A percentile compares a stretch with the other conserved stretches of the same genome.
These are phyloP conservation scores for Conistra vaccinii DNA, from an alignment of 2,888 invertebrate species.

Conservation along the genomic window DNA sequence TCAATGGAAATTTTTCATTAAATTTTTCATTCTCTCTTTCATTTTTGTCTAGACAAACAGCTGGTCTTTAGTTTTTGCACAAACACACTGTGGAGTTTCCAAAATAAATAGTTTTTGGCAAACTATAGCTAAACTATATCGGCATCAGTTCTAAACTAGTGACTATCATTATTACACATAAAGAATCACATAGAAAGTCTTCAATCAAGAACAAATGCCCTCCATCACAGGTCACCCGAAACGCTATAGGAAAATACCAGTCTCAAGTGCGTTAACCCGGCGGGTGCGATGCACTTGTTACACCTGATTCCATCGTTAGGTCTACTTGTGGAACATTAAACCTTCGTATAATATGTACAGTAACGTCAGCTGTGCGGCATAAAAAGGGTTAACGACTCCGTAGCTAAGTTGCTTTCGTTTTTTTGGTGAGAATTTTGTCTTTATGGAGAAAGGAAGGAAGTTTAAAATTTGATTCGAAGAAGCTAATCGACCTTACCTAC, in stretches of 20 bases:
- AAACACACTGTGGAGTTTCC: neutral
- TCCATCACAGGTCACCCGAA: constrained; percentile 67
- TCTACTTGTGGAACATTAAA: constrained; percentile 71
- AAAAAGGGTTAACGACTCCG: constrained; percentile 58
- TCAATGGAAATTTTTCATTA: neutral
- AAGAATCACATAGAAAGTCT: neutral
- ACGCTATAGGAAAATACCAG: constrained; percentile 71
- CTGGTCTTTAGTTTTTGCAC: constrained; percentile 6
- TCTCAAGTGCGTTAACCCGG: constrained; percentile 76
- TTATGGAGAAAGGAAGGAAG: constrained; percentile 3
- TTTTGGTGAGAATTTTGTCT: constrained; percentile 7
- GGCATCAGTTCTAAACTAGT: neutral
- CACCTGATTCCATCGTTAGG: constrained; percentile 74
- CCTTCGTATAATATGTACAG: constrained; percentile 59
- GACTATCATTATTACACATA: too few species aligned
- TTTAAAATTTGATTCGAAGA: neutral
- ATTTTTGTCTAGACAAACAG: constrained; percentile 24
- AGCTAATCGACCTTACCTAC: neutral
- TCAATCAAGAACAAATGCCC: constrained; percentile 41
- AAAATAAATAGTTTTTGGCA: constrained; percentile 28
- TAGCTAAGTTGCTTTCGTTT: constrained; percentile 6
- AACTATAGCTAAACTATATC: neutral
- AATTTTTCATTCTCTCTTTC: neutral
- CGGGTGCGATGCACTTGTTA: constrained; percentile 79
- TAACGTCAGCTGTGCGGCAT: constrained; percentile 58